These are phyloP conservation scores for Drosophila littoralis DNA, from an alignment of 1,140 invertebrate genomes.

Conservation along the genomic window DNA sequence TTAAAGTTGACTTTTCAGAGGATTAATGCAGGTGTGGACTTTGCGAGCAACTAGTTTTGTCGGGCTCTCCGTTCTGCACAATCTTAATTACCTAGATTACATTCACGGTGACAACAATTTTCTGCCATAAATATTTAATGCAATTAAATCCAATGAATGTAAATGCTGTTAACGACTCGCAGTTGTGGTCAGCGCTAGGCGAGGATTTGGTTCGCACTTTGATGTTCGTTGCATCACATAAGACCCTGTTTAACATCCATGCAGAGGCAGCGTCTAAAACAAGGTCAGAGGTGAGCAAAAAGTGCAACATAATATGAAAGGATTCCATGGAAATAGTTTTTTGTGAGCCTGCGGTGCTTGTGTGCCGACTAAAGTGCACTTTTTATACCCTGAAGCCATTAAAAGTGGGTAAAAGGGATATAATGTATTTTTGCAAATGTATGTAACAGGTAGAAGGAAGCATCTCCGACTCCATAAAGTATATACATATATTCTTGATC, in stretches of 20 bases:
- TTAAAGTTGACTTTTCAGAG: too few species aligned
- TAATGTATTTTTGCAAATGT: too few species aligned
- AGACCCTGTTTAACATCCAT: too few species aligned
- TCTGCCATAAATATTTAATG: constrained; percentile 20
- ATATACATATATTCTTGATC: too few species aligned
- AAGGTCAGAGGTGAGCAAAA: not conserved
- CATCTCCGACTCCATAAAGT: too few species aligned
- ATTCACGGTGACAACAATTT: not conserved
- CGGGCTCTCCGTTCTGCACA: not conserved
- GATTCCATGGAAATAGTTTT: not conserved
- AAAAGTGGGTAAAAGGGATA: too few species aligned
- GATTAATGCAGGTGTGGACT: too few species aligned
- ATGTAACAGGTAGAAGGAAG: too few species aligned
- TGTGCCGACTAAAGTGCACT: not conserved
- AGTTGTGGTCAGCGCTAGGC: not conserved
- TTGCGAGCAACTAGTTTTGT: not conserved
- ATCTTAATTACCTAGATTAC: not conserved
- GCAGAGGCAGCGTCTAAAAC: too few species aligned
- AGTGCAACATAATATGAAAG: not conserved
- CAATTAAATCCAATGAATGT: constrained; percentile 23
- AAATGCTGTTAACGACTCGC: constrained; percentile 8
- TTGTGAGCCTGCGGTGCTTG: not conserved
- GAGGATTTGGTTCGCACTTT: not conserved
- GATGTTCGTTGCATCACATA: not conserved
- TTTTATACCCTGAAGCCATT: too few species aligned